A percentile compares a stretch with the other conserved stretches of the same genome.
phyloP scores from a whole-genome alignment of 2,888 invertebrate genomes.

The Acronicta leporina region DNA sequence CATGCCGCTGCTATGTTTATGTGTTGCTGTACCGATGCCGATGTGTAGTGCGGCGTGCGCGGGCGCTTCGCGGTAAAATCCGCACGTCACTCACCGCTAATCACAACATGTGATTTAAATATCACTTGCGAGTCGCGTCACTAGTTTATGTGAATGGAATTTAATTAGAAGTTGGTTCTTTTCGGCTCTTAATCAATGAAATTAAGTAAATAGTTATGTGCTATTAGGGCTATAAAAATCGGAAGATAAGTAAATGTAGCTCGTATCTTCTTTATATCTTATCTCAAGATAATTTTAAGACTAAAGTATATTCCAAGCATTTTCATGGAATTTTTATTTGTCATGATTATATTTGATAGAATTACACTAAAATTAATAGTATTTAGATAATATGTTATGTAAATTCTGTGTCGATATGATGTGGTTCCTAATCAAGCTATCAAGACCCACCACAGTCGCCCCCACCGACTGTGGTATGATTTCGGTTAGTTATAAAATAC shows the following conservation, averaged over 20 bases:
- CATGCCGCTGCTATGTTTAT: conserved; percentile 79
- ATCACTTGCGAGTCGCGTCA: conserved; percentile 53
- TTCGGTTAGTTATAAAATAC: no score
- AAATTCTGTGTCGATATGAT: no score
- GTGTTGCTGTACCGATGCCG: conserved; percentile 57
- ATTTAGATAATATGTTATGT: no score
- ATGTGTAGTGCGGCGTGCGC: conserved; percentile 39
- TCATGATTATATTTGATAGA: no score
- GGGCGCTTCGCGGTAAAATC: conserved; percentile 62
- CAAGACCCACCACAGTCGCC: no score
- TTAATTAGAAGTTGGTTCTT: conserved; percentile 40
- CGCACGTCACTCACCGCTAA: conserved; percentile 70
- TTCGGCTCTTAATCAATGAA: conserved; percentile 35
- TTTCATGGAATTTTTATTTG: no score
- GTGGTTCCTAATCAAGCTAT: no score
- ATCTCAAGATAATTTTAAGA: no score
- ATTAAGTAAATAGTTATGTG: conserved; percentile 40
- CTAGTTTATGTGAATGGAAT: conserved; percentile 41
- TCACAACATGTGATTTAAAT: conserved; percentile 68
- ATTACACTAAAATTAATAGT: no score
- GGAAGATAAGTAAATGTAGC: conserved; percentile 23
- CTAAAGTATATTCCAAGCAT: no score
- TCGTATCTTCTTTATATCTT: neutral
- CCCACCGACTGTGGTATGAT: no score
- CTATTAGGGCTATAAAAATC: conserved; percentile 22